Base-by-base conservation (phyloP, 1,140 invertebrate genomes). In the Bicyclus anynana region DNA sequence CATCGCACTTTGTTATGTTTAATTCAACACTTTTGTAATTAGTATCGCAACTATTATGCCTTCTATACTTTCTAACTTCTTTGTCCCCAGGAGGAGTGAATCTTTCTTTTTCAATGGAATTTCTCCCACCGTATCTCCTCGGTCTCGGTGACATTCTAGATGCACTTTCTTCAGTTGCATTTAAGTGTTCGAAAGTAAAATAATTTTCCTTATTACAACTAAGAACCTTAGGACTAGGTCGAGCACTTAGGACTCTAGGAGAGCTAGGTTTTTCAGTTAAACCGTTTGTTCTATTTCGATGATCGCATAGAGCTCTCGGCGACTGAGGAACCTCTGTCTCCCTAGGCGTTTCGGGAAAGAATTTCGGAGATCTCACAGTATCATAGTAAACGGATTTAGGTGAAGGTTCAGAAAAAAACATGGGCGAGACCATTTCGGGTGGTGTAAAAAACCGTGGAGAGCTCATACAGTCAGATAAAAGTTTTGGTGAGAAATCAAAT, bases 191-290 rank as follows among this genome's bases (percentile, higher is more conserved):
- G 52, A 88, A 88, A 2, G 80, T 86, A 35, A 88, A 88, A 54
- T 87, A 88, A 60, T 88, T 88, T 46, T 88, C 85, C 57, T 88
- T 86, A 62, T 87, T 87, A 63, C 72, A 75, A 71, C 76, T 84
- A 64, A 76, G 72, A 21, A 87, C 68, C 73, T 85, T 87, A 26
- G 84, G 84, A 49, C 84, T 87, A 27, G 81, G 77, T 65, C 72
- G 73, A 42, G 75, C 74, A 61, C 76, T 84, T 35, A 82, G 35
- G 16, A 89, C 55, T 68, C 79, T 77, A 6, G 87, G 88, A 3
- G 88, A 89, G 47, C 71, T 80, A 5, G 84, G 81, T 63, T 85
- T 86, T 37, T 89, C 85, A 0, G 66, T 49, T 44, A 84, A 53
- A 27, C 79, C 75, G 40, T 87, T 87, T n/a, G 78, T 68, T 64